phyloP scores from a whole-genome alignment of 2,113 vertebrate genomes.

The Petrocephalus microphthalmus region DNA sequence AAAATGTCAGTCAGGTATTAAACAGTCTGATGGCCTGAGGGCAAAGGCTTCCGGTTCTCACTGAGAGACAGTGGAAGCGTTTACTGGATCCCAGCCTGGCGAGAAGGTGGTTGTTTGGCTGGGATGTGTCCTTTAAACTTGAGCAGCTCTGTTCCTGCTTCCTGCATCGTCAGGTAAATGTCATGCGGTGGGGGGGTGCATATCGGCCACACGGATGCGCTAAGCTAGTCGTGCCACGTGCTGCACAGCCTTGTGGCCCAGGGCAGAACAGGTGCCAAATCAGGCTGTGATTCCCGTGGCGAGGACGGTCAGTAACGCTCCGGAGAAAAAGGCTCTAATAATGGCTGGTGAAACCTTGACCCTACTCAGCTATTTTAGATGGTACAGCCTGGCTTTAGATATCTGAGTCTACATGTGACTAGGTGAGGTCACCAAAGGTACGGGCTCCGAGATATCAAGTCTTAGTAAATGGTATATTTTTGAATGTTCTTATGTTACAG shows the following conservation, averaged over 20 bases:
- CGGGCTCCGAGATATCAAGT: neutral
- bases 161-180: neutral
- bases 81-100: neutral
- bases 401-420: neutral
- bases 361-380: neutral
- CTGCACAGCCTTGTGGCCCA: neutral
- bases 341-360: neutral
- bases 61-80: neutral
- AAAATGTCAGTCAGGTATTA: neutral
- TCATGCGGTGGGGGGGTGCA: neutral
- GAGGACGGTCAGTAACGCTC: neutral
- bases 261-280: neutral
- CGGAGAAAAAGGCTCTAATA: neutral
- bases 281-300: neutral
- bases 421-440: neutral
- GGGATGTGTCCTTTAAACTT: neutral
- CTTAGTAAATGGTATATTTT: neutral
- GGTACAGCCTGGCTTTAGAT: neutral
- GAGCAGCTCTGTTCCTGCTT: neutral
- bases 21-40: neutral
- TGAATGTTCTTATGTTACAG: neutral
- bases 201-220: neutral
- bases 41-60: neutral
- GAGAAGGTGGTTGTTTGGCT: neutral
- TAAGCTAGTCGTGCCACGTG: neutral